phyloP scores from a whole-genome alignment of 2,113 vertebrate genomes.

The Rhinopomastus cyanomelas region DNA sequence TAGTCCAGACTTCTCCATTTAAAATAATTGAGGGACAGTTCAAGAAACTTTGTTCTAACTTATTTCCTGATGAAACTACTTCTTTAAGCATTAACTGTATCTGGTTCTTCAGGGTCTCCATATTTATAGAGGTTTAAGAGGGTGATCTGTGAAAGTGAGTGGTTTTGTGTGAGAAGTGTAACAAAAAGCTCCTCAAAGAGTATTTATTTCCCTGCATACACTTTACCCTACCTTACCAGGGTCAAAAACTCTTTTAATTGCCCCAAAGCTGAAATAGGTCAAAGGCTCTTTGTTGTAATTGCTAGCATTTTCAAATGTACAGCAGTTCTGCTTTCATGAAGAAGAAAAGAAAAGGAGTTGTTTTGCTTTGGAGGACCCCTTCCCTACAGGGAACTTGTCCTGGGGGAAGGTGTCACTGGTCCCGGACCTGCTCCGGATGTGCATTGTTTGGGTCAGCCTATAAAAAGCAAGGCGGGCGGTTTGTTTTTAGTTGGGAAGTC shows the following conservation, averaged over 20 bases:
- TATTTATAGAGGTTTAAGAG: not conserved
- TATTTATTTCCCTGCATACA: not conserved
- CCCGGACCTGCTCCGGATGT: too few species aligned
- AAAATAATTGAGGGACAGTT: not conserved
- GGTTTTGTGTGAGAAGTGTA: fast-evolving
- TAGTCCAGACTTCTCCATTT: not conserved
- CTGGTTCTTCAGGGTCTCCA: not conserved
- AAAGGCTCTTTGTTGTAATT: not conserved
- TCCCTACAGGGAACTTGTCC: too few species aligned
- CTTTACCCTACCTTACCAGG: fast-evolving
- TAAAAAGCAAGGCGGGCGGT: too few species aligned
- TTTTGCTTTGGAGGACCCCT: too few species aligned
- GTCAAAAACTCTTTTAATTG: fast-evolving
- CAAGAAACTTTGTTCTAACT: not conserved
- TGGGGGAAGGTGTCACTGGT: too few species aligned
- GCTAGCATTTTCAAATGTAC: too few species aligned
- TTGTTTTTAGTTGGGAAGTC: too few species aligned
- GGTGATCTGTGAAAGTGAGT: not conserved
- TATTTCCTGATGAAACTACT: not conserved
- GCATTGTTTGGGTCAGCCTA: too few species aligned
- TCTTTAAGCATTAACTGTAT: not conserved
- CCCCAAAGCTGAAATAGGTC: not conserved
- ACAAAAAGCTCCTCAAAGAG: not conserved
- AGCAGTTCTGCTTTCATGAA: too few species aligned
- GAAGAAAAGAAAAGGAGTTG: too few species aligned